Base-by-base conservation (phyloP, 2,797 vertebrate species). In the Benthosema pterotum region DNA sequence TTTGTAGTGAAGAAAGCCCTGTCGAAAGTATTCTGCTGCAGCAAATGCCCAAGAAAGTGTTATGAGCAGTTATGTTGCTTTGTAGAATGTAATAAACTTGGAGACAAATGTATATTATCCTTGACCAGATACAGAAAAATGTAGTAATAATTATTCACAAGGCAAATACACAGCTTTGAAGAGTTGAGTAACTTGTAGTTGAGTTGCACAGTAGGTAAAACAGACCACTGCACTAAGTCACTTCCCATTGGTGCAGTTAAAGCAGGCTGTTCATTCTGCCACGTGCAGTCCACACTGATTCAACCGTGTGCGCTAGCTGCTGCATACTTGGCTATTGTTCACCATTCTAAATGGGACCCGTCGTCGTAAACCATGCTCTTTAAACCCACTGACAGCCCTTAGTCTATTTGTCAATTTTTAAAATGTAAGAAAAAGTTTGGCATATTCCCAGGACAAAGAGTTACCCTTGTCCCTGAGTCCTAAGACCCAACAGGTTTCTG, bases 311-410 rank as follows among this genome's bases (percentile, higher is more conserved):
- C 43, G 28, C 28, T 7, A 25, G 28, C 28, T 32, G 22, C 43
- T 28, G 43, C 56, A 58, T 19, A 58, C 56, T 58, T 58, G 45
- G 56, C 56, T 5, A 47, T 47, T 58, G 56, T 58, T 48, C 56
- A 19, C 18, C 5, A 58, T 14, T 43, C 43, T 43, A 58, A 25
- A 58, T 28, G 56, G 43, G 56, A 47, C 56, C 43, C 17, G 16
- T 57, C 18, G 32, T 57, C 16, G 42, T 46, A 13, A 3, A 15
- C n/a, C 53, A 16, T 19, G 43, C 42, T 12, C 18, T 6, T 14
- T 14, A 6, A n/a, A 42, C n/a, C 18, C 43, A 42, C 19, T 45
- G 14, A 18, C 56, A 43, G 18, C 56, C 25, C 42, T 45, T 13
- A n/a, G 13, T 22, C 13, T 18, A 46, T 56, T 42, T 42, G 53